Evolutionary conservation across 2,888 invertebrate genomes (phyloP).

Genomic region (Philhelius pedissequus): DNA sequence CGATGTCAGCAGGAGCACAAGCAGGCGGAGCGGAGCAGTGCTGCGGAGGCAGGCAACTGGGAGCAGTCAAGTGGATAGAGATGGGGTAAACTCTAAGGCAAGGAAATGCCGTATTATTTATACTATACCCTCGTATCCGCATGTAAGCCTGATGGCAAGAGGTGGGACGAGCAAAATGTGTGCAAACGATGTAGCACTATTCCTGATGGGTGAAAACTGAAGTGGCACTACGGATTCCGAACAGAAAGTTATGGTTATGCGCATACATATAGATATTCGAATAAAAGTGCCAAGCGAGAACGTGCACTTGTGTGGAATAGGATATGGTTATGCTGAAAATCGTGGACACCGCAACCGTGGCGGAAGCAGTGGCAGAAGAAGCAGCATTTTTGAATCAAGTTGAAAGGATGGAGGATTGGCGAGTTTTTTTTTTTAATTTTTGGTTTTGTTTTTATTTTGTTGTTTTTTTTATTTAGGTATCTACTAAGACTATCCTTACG

Average conservation of each 20-base stretch:
- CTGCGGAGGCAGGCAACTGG: slow-evolving; percentile 25
- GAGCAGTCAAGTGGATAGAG: slow-evolving; percentile 53
- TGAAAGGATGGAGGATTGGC: slow-evolving; percentile 55
- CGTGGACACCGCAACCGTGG: slow-evolving; percentile 50
- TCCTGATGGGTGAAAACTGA: slow-evolving; percentile 63
- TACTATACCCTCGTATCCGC: slow-evolving; percentile 61
- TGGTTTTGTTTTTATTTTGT: background rate
- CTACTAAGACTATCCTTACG: slow-evolving; percentile 1
- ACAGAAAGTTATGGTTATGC: slow-evolving; percentile 64
- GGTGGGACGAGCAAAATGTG: background rate
- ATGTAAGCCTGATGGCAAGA: slow-evolving; percentile 41
- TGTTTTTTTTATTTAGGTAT: background rate
- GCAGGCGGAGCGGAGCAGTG: background rate
- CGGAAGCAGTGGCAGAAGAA: slow-evolving; percentile 23
- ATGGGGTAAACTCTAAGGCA: slow-evolving; percentile 57
- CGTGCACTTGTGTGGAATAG: slow-evolving; percentile 55
- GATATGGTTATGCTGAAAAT: slow-evolving; percentile 49
- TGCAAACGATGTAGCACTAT: slow-evolving; percentile 64
- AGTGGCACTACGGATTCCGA: slow-evolving; percentile 65
- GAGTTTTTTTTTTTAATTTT: slow-evolving; percentile 16
- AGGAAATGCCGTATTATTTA: slow-evolving; percentile 69
- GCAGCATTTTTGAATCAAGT: slow-evolving; percentile 61
- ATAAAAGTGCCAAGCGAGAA: slow-evolving; percentile 10
- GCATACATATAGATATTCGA: slow-evolving; percentile 38
- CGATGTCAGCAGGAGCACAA: slow-evolving; percentile 12